These are phyloP conservation scores for Ictalurus punctatus DNA, from an alignment of 2,113 vertebrate genomes.

Conservation along the genomic window DNA sequence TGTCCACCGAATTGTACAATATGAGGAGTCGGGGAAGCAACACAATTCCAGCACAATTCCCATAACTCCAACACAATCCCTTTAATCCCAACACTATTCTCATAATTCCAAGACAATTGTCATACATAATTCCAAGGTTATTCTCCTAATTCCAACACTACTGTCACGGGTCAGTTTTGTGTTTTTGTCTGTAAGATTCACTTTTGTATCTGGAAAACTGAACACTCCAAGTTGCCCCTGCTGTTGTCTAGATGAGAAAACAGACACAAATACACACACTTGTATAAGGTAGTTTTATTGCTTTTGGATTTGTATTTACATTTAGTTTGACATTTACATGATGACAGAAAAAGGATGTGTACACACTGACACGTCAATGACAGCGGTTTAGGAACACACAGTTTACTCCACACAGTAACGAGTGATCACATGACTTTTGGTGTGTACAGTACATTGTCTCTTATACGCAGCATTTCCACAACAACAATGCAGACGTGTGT, in stretches of 20 bases:
- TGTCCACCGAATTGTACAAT: not conserved
- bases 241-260: not conserved
- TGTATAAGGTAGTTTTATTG: slow-evolving; percentile 3
- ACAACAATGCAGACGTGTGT: slow-evolving; percentile 19
- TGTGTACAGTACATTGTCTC: slow-evolving; percentile 14
- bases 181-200: not conserved
- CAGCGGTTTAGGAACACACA: not conserved
- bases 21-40: too few relatives aligned
- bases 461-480: slow-evolving; percentile 22
- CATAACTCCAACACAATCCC: not conserved
- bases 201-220: not conserved
- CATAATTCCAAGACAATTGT: not conserved
- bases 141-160: not conserved
- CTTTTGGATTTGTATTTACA: not conserved
- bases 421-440: slow-evolving; percentile 7
- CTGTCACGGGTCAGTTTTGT: not conserved
- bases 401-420: not conserved
- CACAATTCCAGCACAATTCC: too few relatives aligned
- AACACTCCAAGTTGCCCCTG: not conserved
- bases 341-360: not conserved
- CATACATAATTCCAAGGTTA: not conserved
- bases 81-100: not conserved
- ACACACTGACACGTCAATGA: not conserved
- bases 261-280: not conserved
- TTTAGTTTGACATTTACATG: slow-evolving; percentile 4